A percentile compares a stretch with the other conserved stretches of the same genome.
Conservation (phyloP, 1,140 invertebrate genomes). For the Drosophila orosa region DNA sequence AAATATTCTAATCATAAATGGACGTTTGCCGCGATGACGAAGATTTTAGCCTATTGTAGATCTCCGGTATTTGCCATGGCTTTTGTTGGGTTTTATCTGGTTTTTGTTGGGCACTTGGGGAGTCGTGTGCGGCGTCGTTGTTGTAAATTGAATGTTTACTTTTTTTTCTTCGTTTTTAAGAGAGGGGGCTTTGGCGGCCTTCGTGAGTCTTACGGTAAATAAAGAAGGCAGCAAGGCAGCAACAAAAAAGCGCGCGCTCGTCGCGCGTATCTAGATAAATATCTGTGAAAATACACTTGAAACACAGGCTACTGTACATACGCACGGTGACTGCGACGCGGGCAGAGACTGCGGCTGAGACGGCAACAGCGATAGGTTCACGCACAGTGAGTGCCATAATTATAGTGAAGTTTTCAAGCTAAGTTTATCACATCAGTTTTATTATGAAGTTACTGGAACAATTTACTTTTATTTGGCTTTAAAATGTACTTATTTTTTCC, state of each 20-base stretch:
- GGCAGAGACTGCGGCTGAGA: slow-evolving; percentile 10
- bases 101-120: slow-evolving; percentile 41
- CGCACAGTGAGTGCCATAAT: slow-evolving; percentile 15
- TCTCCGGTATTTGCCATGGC: slow-evolving; percentile 18
- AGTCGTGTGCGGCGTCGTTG: slow-evolving; percentile 55
- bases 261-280: slow-evolving; percentile 78
- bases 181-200: slow-evolving; percentile 35
- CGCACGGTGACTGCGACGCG: slow-evolving; percentile 46
- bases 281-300: slow-evolving; percentile 79
- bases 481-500: background rate
- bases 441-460: no score
- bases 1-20: slow-evolving; percentile 65
- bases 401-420: background rate
- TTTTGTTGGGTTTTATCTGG: slow-evolving; percentile 20
- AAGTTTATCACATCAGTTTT: background rate
- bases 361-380: slow-evolving; percentile 5
- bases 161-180: slow-evolving; percentile 10
- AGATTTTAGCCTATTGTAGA: slow-evolving; percentile 30
- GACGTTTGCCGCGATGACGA: slow-evolving; percentile 38
- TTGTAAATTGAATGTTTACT: slow-evolving; percentile 39
- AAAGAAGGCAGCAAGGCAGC: slow-evolving; percentile 19
- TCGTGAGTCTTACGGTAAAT: slow-evolving; percentile 66
- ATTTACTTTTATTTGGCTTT: background rate
- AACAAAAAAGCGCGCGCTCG: slow-evolving; percentile 43
- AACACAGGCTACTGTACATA: slow-evolving; percentile 74